A percentile compares a stretch with the other conserved stretches of the same genome.
These are phyloP conservation scores for Girardia tigrina DNA, from an alignment of 2,888 invertebrate species.

Conservation along the genomic window DNA sequence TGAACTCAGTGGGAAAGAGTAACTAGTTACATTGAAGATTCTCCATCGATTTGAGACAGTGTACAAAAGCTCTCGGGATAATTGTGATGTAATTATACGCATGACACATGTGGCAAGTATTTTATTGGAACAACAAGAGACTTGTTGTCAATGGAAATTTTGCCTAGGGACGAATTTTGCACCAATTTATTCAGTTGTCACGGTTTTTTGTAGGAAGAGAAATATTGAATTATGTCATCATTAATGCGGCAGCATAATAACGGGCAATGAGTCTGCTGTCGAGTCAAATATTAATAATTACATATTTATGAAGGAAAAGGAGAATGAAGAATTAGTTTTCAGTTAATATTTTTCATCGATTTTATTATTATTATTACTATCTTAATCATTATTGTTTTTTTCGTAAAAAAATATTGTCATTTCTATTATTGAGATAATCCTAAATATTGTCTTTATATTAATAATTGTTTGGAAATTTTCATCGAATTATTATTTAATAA, in stretches of 20 bases:
- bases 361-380: background rate
- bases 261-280: slow-evolving; percentile 1
- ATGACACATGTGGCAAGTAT: slow-evolving; percentile 23
- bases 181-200: slow-evolving; percentile 23
- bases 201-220: slow-evolving; percentile 20
- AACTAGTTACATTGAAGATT: slow-evolving; percentile 13
- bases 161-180: slow-evolving; percentile 19
- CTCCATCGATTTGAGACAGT: slow-evolving; percentile 18
- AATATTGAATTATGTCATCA: slow-evolving; percentile 23
- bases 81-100: slow-evolving; percentile 23
- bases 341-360: background rate
- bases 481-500: too few relatives aligned
- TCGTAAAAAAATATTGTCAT: too few relatives aligned
- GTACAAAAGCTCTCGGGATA: slow-evolving; percentile 23
- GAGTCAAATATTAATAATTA: slow-evolving; percentile 14
- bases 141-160: slow-evolving; percentile 23
- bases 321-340: background rate
- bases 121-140: slow-evolving; percentile 23
- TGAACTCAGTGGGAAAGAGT: slow-evolving; percentile 3
- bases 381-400: background rate
- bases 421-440: background rate
- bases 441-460: background rate
- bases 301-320: background rate
- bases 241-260: slow-evolving; percentile 2
- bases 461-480: too few relatives aligned